These are phyloP conservation scores for Cerceris ruficornis DNA, from an alignment of 2,888 invertebrate species.

Conservation along the genomic window DNA sequence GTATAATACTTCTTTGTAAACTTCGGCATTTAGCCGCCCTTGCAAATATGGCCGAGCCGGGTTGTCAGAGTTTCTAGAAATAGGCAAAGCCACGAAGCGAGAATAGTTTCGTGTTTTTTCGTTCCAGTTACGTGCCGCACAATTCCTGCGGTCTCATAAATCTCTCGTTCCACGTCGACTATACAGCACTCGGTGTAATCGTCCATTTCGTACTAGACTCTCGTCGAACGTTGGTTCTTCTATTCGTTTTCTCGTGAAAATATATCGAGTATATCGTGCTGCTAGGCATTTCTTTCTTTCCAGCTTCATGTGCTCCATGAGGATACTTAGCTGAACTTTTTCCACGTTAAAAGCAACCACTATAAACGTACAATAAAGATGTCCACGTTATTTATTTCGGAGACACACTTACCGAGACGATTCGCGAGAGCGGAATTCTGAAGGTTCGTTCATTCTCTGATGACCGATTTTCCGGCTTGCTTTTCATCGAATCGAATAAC, in stretches of 20 bases:
- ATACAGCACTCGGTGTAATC: conserved; percentile 60
- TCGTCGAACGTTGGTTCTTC: conserved; percentile 55
- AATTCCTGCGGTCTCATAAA: conserved; percentile 70
- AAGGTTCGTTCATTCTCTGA: too few species aligned
- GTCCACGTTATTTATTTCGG: too few species aligned
- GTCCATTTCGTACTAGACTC: conserved; percentile 65
- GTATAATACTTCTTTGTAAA: not conserved
- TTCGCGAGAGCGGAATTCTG: too few species aligned
- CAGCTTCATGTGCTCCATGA: conserved; percentile 18
- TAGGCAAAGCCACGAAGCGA: conserved; percentile 38
- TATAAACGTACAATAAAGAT: too few species aligned
- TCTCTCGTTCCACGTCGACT: conserved; percentile 56
- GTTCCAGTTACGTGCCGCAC: conserved; percentile 58
- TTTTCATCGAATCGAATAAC: too few species aligned
- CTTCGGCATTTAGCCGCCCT: conserved; percentile 26
- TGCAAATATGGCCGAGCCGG: conserved; percentile 4
- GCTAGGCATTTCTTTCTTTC: conserved; percentile 39
- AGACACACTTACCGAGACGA: too few species aligned
- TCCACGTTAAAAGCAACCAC: not conserved
- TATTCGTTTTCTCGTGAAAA: conserved; percentile 52
- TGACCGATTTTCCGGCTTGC: too few species aligned
- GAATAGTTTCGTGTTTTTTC: conserved; percentile 58
- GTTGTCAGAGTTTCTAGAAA: conserved; percentile 49
- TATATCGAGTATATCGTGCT: conserved; percentile 44
- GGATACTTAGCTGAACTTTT: not conserved